phyloP scores from a whole-genome alignment of 1,140 invertebrate genomes.

The Physella acuta region DNA sequence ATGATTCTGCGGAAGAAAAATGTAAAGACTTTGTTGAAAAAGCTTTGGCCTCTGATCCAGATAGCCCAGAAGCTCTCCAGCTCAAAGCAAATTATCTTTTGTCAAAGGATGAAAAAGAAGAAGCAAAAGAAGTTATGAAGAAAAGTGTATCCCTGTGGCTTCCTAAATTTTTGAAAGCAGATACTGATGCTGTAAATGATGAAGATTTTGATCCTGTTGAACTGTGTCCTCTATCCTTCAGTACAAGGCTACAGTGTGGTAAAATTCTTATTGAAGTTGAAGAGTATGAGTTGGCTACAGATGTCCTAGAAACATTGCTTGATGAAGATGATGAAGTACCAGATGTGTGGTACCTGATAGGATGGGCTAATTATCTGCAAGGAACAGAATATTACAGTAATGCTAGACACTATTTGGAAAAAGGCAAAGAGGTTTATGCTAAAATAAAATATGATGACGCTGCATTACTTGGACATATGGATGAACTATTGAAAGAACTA shows the following conservation, averaged over 20 bases:
- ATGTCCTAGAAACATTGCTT: constrained; percentile 47
- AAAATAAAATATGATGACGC: constrained; percentile 45
- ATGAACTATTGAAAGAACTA: constrained; percentile 44
- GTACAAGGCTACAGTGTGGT: constrained; percentile 47
- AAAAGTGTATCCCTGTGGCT: constrained; percentile 59
- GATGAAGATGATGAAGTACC: constrained; percentile 55
- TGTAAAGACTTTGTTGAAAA: constrained; percentile 56
- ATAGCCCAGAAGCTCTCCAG: constrained; percentile 60
- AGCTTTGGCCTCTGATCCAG: constrained; percentile 50
- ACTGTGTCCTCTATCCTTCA: constrained; percentile 37
- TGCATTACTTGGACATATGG: constrained; percentile 44
- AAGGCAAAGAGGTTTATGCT: constrained; percentile 49
- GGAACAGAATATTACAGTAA: constrained; percentile 53
- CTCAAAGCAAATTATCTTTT: constrained; percentile 56
- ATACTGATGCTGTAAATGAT: constrained; percentile 34
- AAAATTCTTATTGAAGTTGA: constrained; percentile 58
- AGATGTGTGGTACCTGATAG: constrained; percentile 60
- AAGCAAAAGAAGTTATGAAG: constrained; percentile 49
- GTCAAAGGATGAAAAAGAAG: constrained; percentile 54
- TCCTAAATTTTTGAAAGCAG: constrained; percentile 40
- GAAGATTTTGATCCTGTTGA: constrained; percentile 48
- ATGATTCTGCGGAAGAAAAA: constrained; percentile 55
- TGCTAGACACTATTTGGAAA: constrained; percentile 57
- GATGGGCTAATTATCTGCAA: constrained; percentile 56
- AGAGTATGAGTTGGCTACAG: constrained; percentile 53